phyloP scores from a whole-genome alignment of 2,888 invertebrate species.

The Amblyjoppa fuscipennis region DNA sequence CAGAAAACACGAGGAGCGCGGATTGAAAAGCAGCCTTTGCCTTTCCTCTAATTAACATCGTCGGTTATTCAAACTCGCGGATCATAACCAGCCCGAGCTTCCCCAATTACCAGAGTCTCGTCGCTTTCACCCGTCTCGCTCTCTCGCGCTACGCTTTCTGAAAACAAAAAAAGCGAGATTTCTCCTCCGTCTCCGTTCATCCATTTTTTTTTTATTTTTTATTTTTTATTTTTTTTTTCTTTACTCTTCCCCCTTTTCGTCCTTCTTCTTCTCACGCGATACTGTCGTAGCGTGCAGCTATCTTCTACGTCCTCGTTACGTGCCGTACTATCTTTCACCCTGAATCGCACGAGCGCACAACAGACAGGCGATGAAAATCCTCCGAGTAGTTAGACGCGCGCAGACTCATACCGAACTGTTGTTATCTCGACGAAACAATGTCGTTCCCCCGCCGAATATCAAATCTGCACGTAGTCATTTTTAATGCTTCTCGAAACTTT shows the following conservation, averaged over 20 bases:
- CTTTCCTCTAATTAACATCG: conserved; percentile 65
- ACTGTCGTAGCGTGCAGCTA: not conserved
- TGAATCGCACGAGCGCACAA: not conserved
- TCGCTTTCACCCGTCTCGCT: conserved; percentile 25
- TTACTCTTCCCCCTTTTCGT: not conserved
- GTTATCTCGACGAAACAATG: not conserved
- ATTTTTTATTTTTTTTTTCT: not conserved
- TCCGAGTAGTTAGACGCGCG: not conserved
- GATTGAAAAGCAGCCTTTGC: conserved; percentile 56
- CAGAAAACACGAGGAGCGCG: conserved; percentile 48
- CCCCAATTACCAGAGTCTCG: conserved; percentile 63
- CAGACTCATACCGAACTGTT: not conserved
- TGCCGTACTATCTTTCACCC: not conserved
- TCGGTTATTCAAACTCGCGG: conserved; percentile 61
- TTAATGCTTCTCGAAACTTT: no score
- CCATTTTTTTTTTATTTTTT: not conserved
- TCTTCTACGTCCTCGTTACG: conserved; percentile 17
- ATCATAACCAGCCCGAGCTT: conserved; percentile 61
- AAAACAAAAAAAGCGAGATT: not conserved
- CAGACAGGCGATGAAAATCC: conserved; percentile 3
- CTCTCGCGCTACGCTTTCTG: not conserved
- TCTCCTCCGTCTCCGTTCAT: conserved; percentile 7
- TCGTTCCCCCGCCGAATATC: no score
- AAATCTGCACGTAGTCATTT: not conserved
- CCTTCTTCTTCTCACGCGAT: not conserved